Evolutionary conservation across 23 tunicate genomes (phyloP), one percentile per base, ranked within the genome.

Genomic region (Ascidia mentula): DNA sequence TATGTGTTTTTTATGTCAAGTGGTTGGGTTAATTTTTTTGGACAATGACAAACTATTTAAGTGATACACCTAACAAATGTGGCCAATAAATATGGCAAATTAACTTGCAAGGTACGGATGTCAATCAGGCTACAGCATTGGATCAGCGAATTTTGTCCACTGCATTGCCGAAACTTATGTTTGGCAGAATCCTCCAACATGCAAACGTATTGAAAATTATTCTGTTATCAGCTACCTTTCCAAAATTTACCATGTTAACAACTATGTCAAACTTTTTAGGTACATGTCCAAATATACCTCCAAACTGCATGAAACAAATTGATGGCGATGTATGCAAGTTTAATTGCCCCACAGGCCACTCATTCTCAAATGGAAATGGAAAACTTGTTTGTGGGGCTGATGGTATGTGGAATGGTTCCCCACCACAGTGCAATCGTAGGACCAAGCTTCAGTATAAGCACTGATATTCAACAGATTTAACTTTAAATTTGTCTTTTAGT

Each of bases 371-470:
- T 40, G 96, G 96, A 26, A 84, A 79, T 69, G 82, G 79, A 0
- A 75, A 78, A 60, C 38, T 84, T 17, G 1, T 77, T 15, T 90
- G 96, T 45, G 38, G 36, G 6, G 69, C 79, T 12, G 96, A 90
- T 72, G 96, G 96, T 1, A 59, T 72, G 0, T 90, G 96, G 96
- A 90, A 74, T 70, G 96, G 76, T 40, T 74, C 74, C 6, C 30
- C 85, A 20, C 86, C 96, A 0, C 3, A 77, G 4, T 90, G 96
- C 38, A 73, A 80, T 69, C 34, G 96, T 90, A 69, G 38, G 95
- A 36, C n/a, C 0, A 74, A 32, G 20, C 22, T 32, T 32, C 1
- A 53, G 13, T 53, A 20, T 6, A 9, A 53, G 13, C 65, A 9
- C 22, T 5, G 24, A 5, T 53, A 53, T 9, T 20, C 24, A 3